These are phyloP conservation scores for Thalassoma bifasciatum DNA, from an alignment of 2,113 vertebrate species.

Conservation along the genomic window DNA sequence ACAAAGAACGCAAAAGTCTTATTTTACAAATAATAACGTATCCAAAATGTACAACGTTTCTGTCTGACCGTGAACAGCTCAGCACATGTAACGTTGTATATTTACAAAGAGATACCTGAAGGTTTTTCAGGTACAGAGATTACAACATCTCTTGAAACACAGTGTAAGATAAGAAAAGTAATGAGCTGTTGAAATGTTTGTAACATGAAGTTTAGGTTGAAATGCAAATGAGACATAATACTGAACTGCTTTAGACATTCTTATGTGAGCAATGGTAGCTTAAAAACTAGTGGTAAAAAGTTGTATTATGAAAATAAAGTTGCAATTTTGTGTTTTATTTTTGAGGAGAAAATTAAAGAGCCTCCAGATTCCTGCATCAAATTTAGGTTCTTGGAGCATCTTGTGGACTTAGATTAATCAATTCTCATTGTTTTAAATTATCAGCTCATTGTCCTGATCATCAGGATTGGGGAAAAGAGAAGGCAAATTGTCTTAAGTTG, in stretches of 20 bases:
- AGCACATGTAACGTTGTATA: conserved; percentile 27
- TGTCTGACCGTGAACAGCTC: conserved; percentile 32
- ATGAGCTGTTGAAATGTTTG: conserved; percentile 3
- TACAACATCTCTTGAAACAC: conserved; percentile 13
- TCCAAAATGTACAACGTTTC: conserved; percentile 59
- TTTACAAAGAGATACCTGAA: conserved; percentile 39
- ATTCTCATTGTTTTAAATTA: no score
- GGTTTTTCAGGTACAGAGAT: neutral
- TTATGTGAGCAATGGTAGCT: neutral
- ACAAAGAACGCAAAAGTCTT: conserved; percentile 11
- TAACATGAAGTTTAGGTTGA: conserved; percentile 31
- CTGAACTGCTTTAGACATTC: conserved; percentile 28
- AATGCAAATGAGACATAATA: conserved; percentile 42
- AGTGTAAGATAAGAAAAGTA: conserved; percentile 11
- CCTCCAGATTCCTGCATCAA: no score
- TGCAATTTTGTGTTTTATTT: no score
- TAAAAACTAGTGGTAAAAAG: conserved; percentile 19
- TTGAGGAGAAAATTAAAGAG: no score
- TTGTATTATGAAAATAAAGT: no score
- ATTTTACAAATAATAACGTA: conserved; percentile 50
- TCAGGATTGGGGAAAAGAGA: no score
- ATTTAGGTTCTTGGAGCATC: no score
- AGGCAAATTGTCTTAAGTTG: no score
- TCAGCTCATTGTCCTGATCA: no score
- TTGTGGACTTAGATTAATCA: no score